These are phyloP conservation scores for Allophyes oxyacanthae DNA, from an alignment of 2,888 invertebrate genomes.

Conservation along the genomic window DNA sequence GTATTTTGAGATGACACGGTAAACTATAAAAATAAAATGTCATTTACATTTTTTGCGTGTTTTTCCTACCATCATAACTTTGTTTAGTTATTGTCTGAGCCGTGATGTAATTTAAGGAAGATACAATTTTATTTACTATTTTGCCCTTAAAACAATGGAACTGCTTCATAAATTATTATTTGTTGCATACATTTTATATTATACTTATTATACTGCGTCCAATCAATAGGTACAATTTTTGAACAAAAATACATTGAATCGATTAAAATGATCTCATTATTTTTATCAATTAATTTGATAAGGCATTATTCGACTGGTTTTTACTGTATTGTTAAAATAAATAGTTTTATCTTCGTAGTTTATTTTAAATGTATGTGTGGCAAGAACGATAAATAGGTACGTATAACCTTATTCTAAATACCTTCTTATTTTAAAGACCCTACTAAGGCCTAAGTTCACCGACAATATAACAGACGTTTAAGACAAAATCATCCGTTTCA, in stretches of 20 bases:
- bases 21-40: too few species aligned
- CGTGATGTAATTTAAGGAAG: not conserved
- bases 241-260: not conserved
- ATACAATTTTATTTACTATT: slow-evolving; percentile 2
- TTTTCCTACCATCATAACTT: too few species aligned
- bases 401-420: slow-evolving; percentile 7
- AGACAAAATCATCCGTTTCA: not conserved
- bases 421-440: not conserved
- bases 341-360: not conserved
- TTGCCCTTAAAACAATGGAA: not conserved
- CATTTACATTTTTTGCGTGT: too few species aligned
- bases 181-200: not conserved
- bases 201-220: not conserved
- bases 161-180: not conserved
- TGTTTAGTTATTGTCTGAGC: not conserved
- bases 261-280: slow-evolving; percentile 4
- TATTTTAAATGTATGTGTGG: slow-evolving; percentile 29
- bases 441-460: not conserved
- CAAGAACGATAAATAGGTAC: slow-evolving; percentile 22
- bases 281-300: slow-evolving; percentile 13
- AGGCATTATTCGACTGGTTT: not conserved
- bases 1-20: too few species aligned
- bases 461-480: too few species aligned
- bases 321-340: not conserved
- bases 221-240: not conserved